A percentile compares a stretch with the other conserved stretches of the same genome.
phyloP scores from a whole-genome alignment of 2,797 vertebrate species.

The Xerus rutilus region DNA sequence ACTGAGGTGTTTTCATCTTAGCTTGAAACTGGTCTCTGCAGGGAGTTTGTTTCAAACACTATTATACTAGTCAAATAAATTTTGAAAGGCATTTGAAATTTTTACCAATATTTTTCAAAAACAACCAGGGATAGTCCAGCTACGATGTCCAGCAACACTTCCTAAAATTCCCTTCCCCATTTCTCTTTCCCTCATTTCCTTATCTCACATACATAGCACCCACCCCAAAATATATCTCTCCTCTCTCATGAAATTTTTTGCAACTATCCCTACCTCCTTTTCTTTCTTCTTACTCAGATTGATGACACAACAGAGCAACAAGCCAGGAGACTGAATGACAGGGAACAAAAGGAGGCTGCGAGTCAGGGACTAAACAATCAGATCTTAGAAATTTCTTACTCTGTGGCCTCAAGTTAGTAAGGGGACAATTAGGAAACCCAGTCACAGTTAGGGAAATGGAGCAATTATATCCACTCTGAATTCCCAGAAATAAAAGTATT shows the following conservation, averaged over 20 bases:
- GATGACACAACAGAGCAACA: background rate
- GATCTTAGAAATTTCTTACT: background rate
- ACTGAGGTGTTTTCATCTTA: background rate
- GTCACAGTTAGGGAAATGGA: background rate
- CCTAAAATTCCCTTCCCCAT: background rate
- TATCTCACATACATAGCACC: background rate
- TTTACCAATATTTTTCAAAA: background rate
- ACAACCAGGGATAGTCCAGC: background rate
- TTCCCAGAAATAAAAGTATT: slow-evolving; percentile 18
- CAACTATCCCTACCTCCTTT: background rate
- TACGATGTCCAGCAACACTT: background rate
- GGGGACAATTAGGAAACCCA: background rate
- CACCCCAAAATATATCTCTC: background rate
- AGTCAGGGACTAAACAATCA: background rate
- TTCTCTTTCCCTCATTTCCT: background rate
- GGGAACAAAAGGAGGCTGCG: background rate
- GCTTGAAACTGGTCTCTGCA: background rate
- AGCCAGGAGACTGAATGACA: background rate
- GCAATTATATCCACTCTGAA: background rate
- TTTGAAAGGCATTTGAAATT: background rate
- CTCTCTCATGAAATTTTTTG: background rate
- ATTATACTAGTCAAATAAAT: background rate
- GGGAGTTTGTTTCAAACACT: background rate
- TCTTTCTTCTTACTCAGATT: background rate
- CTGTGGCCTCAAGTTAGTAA: background rate